These are phyloP conservation scores for Aphelenchoides fujianensis DNA, from an alignment of 1,140 invertebrate species.

Conservation along the genomic window DNA sequence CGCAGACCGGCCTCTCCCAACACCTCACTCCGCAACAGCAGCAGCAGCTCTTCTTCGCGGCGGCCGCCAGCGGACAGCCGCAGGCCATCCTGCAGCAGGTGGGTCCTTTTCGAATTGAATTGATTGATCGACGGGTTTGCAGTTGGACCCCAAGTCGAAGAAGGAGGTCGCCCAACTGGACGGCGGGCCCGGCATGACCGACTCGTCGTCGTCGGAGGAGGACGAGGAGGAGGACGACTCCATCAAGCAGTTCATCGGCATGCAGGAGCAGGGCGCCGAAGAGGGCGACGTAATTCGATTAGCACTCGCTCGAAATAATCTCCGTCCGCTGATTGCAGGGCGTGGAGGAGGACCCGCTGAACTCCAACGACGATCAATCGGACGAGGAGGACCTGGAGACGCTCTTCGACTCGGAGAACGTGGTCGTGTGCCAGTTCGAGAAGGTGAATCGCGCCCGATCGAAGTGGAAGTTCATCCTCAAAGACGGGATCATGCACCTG, in stretches of 20 bases:
- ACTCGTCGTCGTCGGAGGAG: conserved; percentile 1
- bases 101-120: no score
- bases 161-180: conserved; percentile 22
- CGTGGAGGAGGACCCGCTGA: conserved; percentile 76
- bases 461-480: conserved; percentile 98
- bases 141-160: background rate
- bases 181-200: conserved; percentile 13
- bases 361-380: conserved; percentile 87
- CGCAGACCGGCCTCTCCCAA: background rate
- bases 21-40: background rate
- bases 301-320: conserved; percentile 1
- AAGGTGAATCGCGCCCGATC: conserved; percentile 94
- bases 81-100: background rate
- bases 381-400: conserved; percentile 91
- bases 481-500: conserved; percentile 99
- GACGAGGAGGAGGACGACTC: background rate
- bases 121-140: background rate
- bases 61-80: background rate
- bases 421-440: conserved; percentile 98
- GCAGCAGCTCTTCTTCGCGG: background rate
- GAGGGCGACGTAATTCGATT: conserved; percentile 24
- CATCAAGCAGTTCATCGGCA: background rate
- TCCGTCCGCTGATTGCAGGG: conserved; percentile 19
- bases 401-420: conserved; percentile 94
- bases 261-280: conserved; percentile 17